Base-by-base conservation (phyloP, 2,888 invertebrate species). In the Drosophila mulleri region DNA sequence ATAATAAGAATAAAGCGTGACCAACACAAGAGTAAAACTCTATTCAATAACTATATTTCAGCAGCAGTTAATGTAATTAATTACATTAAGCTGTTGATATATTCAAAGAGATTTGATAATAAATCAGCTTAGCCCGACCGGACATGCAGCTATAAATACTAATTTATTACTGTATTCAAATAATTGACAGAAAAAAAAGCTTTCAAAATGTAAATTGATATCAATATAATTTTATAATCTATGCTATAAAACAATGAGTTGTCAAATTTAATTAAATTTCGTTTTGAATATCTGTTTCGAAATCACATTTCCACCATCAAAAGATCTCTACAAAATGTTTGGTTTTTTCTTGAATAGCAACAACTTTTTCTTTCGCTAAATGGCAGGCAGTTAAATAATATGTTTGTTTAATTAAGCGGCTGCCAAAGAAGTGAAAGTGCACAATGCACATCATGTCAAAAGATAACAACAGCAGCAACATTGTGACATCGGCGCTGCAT, bases 321-420 rank as follows among this genome's bases (percentile, higher is more conserved):
- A 54, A 54, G 48, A 58, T 62, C 35, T 37, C 16, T 11, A 18
- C 26, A 48, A 48, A 29, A 29, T 48, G 20, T 23, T 23, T 23
- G 1, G 1, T 23, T 23, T n/a, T n/a, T 75, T 53, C 48, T 50
- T 52, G 14, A 41, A 56, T 62, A 48, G 56, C 59, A 6, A 18
- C 61, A 63, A 63, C 75, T 70, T 79, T 79, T 79, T 60, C 62
- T 67, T 67, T 62, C 35, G 58, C 50, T 67, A 63, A 70, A 82
- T 75, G 67, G 57, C 62, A 45, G 78, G 9, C 78, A 52, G 84
- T 87, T 82, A 82, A 82, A 73, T 82, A 82, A 82, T 88, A 76
- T 84, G 79, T 82, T 64, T 88, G 48, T 69, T 82, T 76, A 84
- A 87, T 84, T 82, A 82, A 44, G 41, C 82, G 71, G 67, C 62